phyloP scores from a whole-genome alignment of 2,113 vertebrate genomes.

The Falco punctatus region DNA sequence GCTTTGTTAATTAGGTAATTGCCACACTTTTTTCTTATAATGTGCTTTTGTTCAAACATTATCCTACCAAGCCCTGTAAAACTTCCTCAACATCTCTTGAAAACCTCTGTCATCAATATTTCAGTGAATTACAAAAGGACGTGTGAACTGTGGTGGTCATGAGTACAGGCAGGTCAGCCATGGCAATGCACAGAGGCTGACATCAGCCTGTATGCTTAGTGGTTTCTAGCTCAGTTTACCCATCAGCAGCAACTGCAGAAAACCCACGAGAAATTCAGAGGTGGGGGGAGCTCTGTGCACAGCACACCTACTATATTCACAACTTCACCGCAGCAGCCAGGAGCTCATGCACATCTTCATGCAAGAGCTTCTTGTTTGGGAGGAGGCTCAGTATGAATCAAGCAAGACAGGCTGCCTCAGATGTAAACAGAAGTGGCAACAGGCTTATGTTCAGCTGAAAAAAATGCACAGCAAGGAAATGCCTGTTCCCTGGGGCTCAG shows the following conservation, averaged over 20 bases:
- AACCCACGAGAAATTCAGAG: neutral
- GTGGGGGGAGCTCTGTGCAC: too few species aligned
- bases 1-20: neutral
- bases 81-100: neutral
- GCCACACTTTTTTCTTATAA: neutral
- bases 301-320: neutral
- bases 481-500: neutral
- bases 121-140: neutral
- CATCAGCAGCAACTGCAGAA: fast-evolving
- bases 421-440: neutral
- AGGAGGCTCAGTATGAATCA: neutral
- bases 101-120: neutral
- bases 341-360: fast-evolving
- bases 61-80: neutral
- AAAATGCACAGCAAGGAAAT: neutral
- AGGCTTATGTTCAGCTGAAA: neutral
- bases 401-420: neutral
- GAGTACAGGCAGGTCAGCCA: neutral
- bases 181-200: fast-evolving
- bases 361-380: too few species aligned
- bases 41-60: neutral
- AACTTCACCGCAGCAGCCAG: neutral
- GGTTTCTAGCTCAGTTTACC: fast-evolving
- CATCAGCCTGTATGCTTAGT: fast-evolving
- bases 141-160: neutral